Conservation (phyloP, 2,888 invertebrate genomes). For the Ophion costatus region DNA sequence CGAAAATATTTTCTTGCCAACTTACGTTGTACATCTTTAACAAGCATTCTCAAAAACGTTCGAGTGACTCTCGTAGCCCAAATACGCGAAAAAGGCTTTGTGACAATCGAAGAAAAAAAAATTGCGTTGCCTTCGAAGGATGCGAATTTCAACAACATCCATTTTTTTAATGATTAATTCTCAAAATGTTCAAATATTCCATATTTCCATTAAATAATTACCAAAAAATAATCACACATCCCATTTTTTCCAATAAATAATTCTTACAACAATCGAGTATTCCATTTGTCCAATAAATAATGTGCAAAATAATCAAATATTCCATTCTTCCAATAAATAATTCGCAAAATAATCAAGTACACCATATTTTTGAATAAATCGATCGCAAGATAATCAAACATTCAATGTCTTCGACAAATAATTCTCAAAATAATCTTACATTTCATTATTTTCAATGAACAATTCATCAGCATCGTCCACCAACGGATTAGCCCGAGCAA, state of each 20-base stretch:
- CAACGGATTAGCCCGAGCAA: not conserved
- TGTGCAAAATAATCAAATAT: not conserved
- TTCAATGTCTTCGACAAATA: not conserved
- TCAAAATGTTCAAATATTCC: not conserved
- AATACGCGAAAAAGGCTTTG: too few species aligned
- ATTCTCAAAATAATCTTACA: not conserved
- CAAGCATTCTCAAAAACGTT: too few species aligned
- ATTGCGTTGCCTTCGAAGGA: too few species aligned
- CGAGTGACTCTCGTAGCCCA: too few species aligned
- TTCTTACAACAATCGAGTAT: too few species aligned
- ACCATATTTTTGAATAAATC: not conserved
- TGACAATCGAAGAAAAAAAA: too few species aligned
- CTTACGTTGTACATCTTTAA: too few species aligned
- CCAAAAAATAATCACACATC: not conserved
- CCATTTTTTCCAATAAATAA: not conserved
- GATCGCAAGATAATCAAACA: not conserved
- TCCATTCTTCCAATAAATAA: not conserved
- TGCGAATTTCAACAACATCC: too few species aligned
- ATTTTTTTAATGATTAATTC: not conserved
- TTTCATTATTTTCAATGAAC: not conserved
- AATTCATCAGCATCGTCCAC: not conserved
- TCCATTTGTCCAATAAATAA: not conserved
- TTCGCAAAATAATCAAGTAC: not conserved
- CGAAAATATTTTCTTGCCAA: too few species aligned
- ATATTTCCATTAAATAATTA: not conserved